A percentile compares a stretch with the other conserved stretches of the same genome.
Evolutionary conservation across 2,113 vertebrate species (phyloP).

Genomic region (Archocentrus centrarchus): DNA sequence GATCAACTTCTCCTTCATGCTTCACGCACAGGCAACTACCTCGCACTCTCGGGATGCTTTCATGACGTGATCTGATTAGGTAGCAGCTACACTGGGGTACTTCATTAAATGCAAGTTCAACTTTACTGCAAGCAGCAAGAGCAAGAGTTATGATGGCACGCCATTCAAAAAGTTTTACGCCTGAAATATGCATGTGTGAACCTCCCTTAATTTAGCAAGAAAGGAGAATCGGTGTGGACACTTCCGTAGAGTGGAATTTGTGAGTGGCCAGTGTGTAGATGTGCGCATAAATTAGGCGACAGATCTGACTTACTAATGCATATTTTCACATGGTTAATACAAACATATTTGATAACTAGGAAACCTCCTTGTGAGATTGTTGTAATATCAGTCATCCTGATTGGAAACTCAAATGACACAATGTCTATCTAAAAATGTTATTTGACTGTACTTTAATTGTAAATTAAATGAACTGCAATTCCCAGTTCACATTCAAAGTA

Average conservation of each 20-base stretch:
- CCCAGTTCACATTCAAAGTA: slow-evolving; percentile 18
- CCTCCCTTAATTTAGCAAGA: not conserved
- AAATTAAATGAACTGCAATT: slow-evolving; percentile 26
- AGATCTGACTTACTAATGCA: slow-evolving; percentile 9
- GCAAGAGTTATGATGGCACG: not conserved
- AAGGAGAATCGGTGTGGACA: not conserved
- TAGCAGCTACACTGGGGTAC: not conserved
- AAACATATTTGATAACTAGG: slow-evolving; percentile 10
- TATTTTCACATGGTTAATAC: not conserved
- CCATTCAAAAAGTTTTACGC: not conserved
- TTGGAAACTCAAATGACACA: not conserved
- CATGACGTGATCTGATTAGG: not conserved
- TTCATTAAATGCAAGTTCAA: not conserved
- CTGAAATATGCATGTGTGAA: not conserved
- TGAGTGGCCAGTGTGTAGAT: not conserved
- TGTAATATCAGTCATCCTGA: slow-evolving; percentile 10
- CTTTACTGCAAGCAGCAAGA: not conserved
- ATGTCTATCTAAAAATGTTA: not conserved
- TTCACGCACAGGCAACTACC: not conserved
- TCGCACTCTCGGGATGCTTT: not conserved
- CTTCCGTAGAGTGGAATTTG: slow-evolving; percentile 15
- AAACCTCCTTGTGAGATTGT: not conserved
- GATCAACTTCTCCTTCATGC: not conserved
- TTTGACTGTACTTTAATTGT: not conserved
- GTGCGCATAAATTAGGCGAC: not conserved